Evolutionary conservation across 2,113 vertebrate species (phyloP), one percentile per base, ranked within the genome.

Genomic region (Spermophilus dauricus): DNA sequence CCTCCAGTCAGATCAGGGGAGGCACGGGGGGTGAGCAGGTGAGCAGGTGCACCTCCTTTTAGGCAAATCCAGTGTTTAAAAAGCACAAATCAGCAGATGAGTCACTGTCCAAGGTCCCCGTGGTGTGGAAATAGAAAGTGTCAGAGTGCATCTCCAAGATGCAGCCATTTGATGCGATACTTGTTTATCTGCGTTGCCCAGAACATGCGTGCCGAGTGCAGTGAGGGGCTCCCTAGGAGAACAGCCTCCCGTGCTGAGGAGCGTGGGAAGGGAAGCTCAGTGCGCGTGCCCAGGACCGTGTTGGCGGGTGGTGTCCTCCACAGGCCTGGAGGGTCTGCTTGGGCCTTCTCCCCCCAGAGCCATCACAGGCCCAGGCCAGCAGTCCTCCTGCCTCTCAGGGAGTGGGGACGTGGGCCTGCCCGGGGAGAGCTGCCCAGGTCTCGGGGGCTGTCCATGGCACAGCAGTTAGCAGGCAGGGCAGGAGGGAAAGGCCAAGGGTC

Each of bases 21-120:
- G 61, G 51, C 24, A 0, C 1, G 2, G 34, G 53, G 53, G 26
- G 4, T 7, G 6, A 45, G 42, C 42, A 45, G 9, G 32, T 7
- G 28, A 56, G 84, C 93, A 96, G 83, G 87, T 81, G 58, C 24
- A 4, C 56, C 83, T 89, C 34, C 81, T 95, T 80, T 84, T 30
- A 88, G 65, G 92, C 73, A 77, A 91, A 81, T 76, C 72, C 18
- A n/a, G 72, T 88, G 93, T 81, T 88, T 65, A 70, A 88, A 89
- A 67, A 61, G 87, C 78, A 93, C 72, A 76, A 65, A 81, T 7
- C 18, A 63, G 86, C 93, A 69, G 48, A 30, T 65, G 95, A 77
- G 16, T 80, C 86, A n/a, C 90, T 91, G 80, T 65, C 85, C 11
- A 56, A 83, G 70, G 32, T 58, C 87, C 56, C 51, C 65, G 76